Evolutionary conservation across 2,113 vertebrate species (phyloP).

Genomic region (Cyanoramphus novaezelandiae): DNA sequence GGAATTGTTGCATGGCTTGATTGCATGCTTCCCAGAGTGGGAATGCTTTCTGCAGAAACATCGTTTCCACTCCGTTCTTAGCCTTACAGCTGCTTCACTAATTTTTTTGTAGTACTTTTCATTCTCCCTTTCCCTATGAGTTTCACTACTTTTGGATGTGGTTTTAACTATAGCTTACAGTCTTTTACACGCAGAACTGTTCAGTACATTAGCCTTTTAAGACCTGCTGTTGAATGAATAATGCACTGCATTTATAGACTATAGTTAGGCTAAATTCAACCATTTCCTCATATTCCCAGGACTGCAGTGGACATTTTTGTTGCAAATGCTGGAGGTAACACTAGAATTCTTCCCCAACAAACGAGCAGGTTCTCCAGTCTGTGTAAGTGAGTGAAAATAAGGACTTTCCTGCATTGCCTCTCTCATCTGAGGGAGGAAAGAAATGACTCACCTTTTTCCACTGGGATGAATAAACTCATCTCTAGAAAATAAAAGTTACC

Average conservation of each 20-base stretch:
- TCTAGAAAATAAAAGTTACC: background rate
- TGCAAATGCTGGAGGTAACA: background rate
- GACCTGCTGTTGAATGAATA: background rate
- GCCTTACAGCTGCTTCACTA: background rate
- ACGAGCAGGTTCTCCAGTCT: background rate
- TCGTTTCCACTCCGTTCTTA: background rate
- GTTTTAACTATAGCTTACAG: background rate
- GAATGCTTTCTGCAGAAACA: background rate
- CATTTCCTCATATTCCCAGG: background rate
- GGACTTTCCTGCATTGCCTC: background rate
- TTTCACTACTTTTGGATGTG: background rate
- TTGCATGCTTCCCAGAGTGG: rapidly evolving
- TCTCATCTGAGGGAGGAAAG: background rate
- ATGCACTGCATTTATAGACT: background rate
- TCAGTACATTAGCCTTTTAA: background rate
- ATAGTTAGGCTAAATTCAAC: background rate
- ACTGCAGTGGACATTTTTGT: background rate
- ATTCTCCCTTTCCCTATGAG: background rate
- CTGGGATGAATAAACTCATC: background rate
- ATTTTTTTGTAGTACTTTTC: background rate
- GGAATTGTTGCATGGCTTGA: background rate
- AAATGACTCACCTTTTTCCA: background rate
- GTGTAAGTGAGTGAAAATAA: background rate
- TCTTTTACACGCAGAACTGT: background rate
- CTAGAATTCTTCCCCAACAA: background rate